Conservation (phyloP, 2,113 vertebrate species). For the Phalacrocorax carbo region DNA sequence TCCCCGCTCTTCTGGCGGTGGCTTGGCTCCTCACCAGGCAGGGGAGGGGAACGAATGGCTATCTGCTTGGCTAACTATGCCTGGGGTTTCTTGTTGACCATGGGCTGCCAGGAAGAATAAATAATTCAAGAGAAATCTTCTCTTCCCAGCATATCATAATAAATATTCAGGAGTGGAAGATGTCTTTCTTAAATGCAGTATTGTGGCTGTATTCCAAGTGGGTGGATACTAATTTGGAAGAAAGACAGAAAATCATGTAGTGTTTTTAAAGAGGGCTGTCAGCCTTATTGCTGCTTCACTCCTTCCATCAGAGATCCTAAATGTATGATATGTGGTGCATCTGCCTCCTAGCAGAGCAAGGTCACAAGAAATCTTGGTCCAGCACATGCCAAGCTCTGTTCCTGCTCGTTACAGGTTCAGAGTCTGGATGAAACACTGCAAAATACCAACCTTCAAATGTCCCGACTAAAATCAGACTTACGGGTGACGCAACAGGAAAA, state of each 20-base stretch:
- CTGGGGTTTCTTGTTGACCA: not conserved
- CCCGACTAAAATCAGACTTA: conserved; percentile 80
- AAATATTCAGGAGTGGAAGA: not conserved
- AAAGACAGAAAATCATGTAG: not conserved
- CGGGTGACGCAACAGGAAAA: conserved; percentile 81
- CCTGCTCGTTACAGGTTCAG: conserved; percentile 72
- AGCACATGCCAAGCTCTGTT: not conserved
- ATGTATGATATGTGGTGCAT: accelerated
- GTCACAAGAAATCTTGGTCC: not conserved
- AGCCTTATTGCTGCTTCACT: accelerated
- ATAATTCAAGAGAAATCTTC: not conserved
- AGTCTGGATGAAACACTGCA: conserved; percentile 78
- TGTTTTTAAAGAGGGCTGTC: not conserved
- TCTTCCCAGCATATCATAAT: not conserved
- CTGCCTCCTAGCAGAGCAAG: not conserved
- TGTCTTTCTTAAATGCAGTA: not conserved
- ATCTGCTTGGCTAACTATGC: not conserved
- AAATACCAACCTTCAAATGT: conserved; percentile 76
- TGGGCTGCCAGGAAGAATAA: not conserved
- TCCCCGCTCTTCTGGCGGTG: not conserved
- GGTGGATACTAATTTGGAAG: not conserved
- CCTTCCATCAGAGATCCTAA: not conserved
- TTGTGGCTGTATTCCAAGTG: not conserved
- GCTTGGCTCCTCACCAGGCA: not conserved
- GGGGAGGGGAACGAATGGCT: not conserved